phyloP scores from a whole-genome alignment of 2,888 invertebrate genomes.

The Herminia tarsipennalis region DNA sequence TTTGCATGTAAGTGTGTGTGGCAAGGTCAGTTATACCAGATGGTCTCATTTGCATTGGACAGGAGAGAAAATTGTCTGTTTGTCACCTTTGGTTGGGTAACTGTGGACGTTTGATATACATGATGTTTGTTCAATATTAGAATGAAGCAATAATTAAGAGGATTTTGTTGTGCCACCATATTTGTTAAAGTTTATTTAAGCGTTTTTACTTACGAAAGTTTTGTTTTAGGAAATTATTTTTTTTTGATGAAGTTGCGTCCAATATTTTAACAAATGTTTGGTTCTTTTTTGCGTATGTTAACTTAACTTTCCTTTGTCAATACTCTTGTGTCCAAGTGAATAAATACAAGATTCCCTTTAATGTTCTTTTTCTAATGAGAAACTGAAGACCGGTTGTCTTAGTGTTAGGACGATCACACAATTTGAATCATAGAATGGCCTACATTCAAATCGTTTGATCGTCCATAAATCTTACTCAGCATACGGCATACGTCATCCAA shows the following conservation, averaged over 20 bases:
- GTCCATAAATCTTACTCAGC: background rate
- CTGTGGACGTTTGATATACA: slow-evolving; percentile 40
- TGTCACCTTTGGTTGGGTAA: slow-evolving; percentile 62
- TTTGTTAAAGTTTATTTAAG: background rate
- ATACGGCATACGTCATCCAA: background rate
- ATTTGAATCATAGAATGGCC: too few species aligned
- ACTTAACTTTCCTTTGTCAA: too few species aligned
- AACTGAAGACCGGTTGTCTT: too few species aligned
- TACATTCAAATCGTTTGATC: background rate
- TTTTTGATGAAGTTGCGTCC: too few species aligned
- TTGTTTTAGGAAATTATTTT: background rate
- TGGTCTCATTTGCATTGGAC: slow-evolving; percentile 73
- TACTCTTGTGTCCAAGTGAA: too few species aligned
- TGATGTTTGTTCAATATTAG: slow-evolving; percentile 23
- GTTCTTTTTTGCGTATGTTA: background rate
- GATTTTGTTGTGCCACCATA: slow-evolving; percentile 2
- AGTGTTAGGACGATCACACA: too few species aligned
- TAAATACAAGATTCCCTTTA: too few species aligned
- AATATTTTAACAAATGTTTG: too few species aligned
- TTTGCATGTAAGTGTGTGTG: slow-evolving; percentile 14
- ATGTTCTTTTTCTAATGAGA: too few species aligned
- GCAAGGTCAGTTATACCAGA: slow-evolving; percentile 51
- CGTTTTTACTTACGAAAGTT: background rate
- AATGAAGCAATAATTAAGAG: slow-evolving; percentile 32
- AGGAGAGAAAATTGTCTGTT: slow-evolving; percentile 70